These are phyloP conservation scores for Ariolimax columbianus DNA, from an alignment of 2,888 invertebrate genomes.

Conservation along the genomic window DNA sequence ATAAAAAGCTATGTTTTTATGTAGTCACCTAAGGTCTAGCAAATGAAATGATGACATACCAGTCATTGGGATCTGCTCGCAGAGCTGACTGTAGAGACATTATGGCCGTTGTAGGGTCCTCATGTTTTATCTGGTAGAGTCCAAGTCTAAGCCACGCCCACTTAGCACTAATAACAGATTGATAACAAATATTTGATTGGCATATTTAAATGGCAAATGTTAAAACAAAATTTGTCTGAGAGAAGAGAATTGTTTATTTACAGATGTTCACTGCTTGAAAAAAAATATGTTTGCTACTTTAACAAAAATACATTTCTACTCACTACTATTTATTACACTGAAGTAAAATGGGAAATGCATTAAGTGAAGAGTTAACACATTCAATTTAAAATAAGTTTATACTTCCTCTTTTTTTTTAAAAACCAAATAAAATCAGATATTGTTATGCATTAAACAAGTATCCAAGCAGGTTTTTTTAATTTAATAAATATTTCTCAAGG, in stretches of 20 bases:
- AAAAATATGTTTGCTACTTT: too few species aligned
- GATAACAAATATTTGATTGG: background rate
- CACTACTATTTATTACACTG: too few species aligned
- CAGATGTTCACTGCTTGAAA: too few species aligned
- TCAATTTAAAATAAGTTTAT: too few species aligned
- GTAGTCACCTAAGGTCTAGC: background rate
- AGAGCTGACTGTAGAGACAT: constrained; percentile 85
- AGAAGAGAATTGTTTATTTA: background rate
- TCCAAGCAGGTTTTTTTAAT: background rate
- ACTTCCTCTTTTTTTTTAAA: too few species aligned
- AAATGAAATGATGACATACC: constrained; percentile 79
- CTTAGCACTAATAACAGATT: constrained; percentile 80
- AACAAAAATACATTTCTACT: too few species aligned
- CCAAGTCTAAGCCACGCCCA: constrained; percentile 93
- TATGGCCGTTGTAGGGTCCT: constrained; percentile 87
- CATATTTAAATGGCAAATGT: background rate
- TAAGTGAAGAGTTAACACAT: too few species aligned
- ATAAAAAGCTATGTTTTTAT: background rate
- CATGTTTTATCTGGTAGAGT: constrained; percentile 86
- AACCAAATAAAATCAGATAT: background rate
- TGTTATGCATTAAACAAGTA: background rate
- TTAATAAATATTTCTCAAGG: background rate
- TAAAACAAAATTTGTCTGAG: background rate
- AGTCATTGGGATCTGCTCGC: constrained; percentile 82
- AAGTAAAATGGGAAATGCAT: too few species aligned